Evolutionary conservation across 2,113 vertebrate genomes (phyloP).

Genomic region (Calidris pugnax): DNA sequence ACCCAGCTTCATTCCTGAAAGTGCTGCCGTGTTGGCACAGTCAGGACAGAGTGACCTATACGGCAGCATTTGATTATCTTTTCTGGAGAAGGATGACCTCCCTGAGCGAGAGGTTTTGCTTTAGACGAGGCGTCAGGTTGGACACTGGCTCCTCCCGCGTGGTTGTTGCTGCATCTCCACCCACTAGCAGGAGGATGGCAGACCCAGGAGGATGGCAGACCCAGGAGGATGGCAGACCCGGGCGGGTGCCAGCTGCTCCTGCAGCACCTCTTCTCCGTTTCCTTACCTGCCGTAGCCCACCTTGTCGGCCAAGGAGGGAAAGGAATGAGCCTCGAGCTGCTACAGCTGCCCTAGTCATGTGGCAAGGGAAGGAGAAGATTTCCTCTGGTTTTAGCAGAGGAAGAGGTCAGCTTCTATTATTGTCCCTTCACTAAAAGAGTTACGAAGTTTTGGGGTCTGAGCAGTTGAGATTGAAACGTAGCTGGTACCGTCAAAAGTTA

Average conservation of each 20-base stretch:
- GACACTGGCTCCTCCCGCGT: not conserved
- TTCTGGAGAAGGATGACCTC: not conserved
- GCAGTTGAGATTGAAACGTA: not conserved
- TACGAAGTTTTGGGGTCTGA: not conserved
- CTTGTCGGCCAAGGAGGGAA: not conserved
- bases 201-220: not conserved
- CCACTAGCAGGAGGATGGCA: not conserved
- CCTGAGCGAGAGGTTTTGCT: not conserved
- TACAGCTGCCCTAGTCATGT: not conserved
- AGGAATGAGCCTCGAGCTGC: not conserved
- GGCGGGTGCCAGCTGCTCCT: not conserved
- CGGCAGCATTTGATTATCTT: not conserved
- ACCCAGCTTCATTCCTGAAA: not conserved
- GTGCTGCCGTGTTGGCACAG: not conserved
- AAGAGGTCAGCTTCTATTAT: not conserved
- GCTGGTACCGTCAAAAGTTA: not conserved
- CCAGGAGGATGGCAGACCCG: no score
- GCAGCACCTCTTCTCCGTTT: not conserved
- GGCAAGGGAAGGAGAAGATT: not conserved
- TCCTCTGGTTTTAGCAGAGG: not conserved
- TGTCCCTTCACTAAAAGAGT: not conserved
- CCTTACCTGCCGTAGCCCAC: not conserved
- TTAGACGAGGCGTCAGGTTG: not conserved
- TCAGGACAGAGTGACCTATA: not conserved
- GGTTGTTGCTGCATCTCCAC: not conserved